phyloP scores from a whole-genome alignment of 1,140 invertebrate genomes.

The Lysiphlebus fabarum region DNA sequence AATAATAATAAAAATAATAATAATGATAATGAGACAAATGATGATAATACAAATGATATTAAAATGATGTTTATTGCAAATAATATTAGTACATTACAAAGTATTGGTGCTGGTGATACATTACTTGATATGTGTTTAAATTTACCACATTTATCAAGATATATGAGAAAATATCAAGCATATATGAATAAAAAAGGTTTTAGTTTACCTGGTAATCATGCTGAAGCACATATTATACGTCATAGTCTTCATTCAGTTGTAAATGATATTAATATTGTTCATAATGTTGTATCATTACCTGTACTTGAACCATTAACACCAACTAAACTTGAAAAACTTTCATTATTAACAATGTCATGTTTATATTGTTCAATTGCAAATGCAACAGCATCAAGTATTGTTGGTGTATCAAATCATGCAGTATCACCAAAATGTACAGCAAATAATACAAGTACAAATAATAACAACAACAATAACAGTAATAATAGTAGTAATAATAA shows the following conservation, averaged over 20 bases:
- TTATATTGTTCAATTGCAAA: slow-evolving; percentile 73
- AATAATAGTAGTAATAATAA: slow-evolving; percentile 34
- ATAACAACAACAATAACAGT: slow-evolving; percentile 28
- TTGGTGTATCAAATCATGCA: slow-evolving; percentile 61
- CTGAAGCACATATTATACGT: slow-evolving; percentile 71
- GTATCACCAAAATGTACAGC: slow-evolving; percentile 59
- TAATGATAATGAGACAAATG: slow-evolving; percentile 36
- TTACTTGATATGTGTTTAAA: slow-evolving; percentile 76
- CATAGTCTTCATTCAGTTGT: slow-evolving; percentile 73
- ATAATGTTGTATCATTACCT: slow-evolving; percentile 77
- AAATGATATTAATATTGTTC: slow-evolving; percentile 79
- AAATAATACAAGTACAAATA: slow-evolving; percentile 54
- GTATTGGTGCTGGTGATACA: slow-evolving; percentile 73
- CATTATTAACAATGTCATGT: slow-evolving; percentile 73
- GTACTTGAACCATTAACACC: slow-evolving; percentile 82
- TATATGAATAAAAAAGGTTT: slow-evolving; percentile 66
- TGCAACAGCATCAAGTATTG: slow-evolving; percentile 66
- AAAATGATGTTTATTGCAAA: slow-evolving; percentile 53
- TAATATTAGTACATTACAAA: slow-evolving; percentile 61
- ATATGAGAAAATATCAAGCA: slow-evolving; percentile 69
- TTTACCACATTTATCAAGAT: slow-evolving; percentile 72
- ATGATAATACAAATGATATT: slow-evolving; percentile 41
- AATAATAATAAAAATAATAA: slow-evolving; percentile 30
- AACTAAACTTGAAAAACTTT: slow-evolving; percentile 75
- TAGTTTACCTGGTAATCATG: slow-evolving; percentile 66